Base-by-base conservation (phyloP, 2,888 invertebrate genomes). In the Agonopterix alstromeriana region DNA sequence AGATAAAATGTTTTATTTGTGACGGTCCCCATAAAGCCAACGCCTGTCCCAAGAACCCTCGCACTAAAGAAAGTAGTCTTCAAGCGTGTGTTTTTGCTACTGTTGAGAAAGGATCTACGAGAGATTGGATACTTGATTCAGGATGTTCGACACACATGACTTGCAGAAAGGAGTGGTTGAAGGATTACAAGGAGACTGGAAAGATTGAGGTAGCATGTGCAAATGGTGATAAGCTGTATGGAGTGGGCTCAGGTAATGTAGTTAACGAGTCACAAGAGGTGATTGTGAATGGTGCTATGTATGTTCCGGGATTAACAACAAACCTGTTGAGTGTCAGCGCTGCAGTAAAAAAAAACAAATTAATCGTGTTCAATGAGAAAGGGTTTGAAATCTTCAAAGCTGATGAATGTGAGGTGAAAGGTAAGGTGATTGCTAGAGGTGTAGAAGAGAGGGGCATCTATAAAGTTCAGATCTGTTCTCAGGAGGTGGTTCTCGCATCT, bases 311-410 rank as follows among this genome's bases (percentile, higher is more conserved):
- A 8, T 40, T 46, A 38, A 10, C 45, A 17, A 7, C 45, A 3
- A 46, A 46, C 27, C n/a, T 46, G n/a, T n/a, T 46, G 10, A 40
- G 38, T 40, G 45, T 46, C 10, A 46, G 40, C 14, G 8, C 17
- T 4, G 1, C 38, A 5, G 40, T 10, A 2, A 10, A 14, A 10
- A 46, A 17, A 14, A 17, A 17, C n/a, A 5, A 17, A 7, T n/a
- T 38, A 5, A 10, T 46, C 14, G 40, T 40, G 10, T 46, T 46
- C 17, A n/a, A 9, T 17, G 17, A 46, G 10, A 46, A 40, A 9
- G 40, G 27, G 1, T 46, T 38, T 10, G 38, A 46, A 7, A 14
- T 46, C 8, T 46, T n/a, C 10, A 12, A 46, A n/a, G 9, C 3
- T 3, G 17, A 46, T 38, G 40, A 46, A 10, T 45, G 45, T 14